These are phyloP conservation scores for Taeniopygia guttata DNA, from an alignment of 2,797 vertebrate genomes.

Conservation along the genomic window DNA sequence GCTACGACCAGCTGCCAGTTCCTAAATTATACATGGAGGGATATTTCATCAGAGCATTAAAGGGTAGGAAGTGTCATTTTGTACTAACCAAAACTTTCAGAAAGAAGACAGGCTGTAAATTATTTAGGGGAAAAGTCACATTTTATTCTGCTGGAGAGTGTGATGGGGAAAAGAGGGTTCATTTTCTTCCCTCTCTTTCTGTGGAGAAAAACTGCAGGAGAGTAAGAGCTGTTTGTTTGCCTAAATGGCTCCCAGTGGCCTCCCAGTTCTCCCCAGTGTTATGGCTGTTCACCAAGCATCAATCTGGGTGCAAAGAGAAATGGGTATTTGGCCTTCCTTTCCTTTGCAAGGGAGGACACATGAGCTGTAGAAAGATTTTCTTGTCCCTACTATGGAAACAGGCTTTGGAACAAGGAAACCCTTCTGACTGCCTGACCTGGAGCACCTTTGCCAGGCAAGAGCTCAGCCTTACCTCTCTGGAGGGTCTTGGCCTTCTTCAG, in stretches of 20 bases:
- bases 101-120: conserved; percentile 64
- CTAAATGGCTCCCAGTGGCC: not conserved
- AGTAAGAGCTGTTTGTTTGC: not conserved
- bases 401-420: not conserved
- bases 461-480: not conserved
- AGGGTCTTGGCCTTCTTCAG: not conserved
- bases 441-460: not conserved
- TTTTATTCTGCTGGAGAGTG: conserved; percentile 63
- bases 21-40: conserved; percentile 54
- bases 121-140: conserved; percentile 70
- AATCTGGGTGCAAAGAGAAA: not conserved
- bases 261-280: not conserved
- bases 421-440: not conserved
- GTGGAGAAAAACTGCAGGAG: not conserved
- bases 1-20: conserved; percentile 60
- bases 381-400: not conserved
- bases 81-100: conserved; percentile 53
- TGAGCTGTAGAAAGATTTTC: not conserved
- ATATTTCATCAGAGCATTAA: conserved; percentile 68
- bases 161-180: conserved; percentile 7
- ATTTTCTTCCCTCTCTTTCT: not conserved
- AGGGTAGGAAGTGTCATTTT: conserved; percentile 56
- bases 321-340: not conserved
- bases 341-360: not conserved
- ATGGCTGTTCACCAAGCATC: not conserved